phyloP scores from a whole-genome alignment of 2,797 vertebrate species.

The Pterois miles region DNA sequence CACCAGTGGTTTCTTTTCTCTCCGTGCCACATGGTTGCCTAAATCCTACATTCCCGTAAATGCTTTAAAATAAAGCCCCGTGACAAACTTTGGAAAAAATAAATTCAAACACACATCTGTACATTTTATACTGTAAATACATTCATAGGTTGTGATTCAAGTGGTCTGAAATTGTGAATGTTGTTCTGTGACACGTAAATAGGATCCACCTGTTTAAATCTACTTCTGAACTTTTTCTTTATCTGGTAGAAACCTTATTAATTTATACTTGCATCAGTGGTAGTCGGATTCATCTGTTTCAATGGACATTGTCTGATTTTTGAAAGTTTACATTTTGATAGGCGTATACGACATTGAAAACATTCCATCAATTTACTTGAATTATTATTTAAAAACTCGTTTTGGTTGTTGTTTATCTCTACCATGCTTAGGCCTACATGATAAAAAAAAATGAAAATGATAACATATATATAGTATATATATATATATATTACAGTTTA shows the following conservation, averaged over 20 bases:
- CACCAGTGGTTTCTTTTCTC: slow-evolving; percentile 40
- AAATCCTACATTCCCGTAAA: slow-evolving; percentile 65
- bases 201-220: slow-evolving; percentile 89
- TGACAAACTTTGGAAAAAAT: slow-evolving; percentile 65
- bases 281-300: slow-evolving; percentile 89
- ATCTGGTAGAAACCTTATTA: slow-evolving; percentile 86
- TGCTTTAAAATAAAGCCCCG: slow-evolving; percentile 83
- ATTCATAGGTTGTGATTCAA: slow-evolving; percentile 93
- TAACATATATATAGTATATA: slow-evolving; percentile 79
- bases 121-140: slow-evolving; percentile 95
- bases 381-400: slow-evolving; percentile 96
- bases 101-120: slow-evolving; percentile 75
- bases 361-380: slow-evolving; percentile 99
- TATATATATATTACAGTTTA: slow-evolving; percentile 88
- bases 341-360: slow-evolving; percentile 88
- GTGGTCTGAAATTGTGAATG: slow-evolving; percentile 98
- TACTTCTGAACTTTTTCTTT: slow-evolving; percentile 88
- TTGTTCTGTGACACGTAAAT: slow-evolving; percentile 99
- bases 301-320: slow-evolving; percentile 88
- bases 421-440: slow-evolving; percentile 90
- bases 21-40: slow-evolving; percentile 55
- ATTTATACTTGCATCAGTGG: slow-evolving; percentile 88
- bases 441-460: slow-evolving; percentile 86
- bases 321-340: slow-evolving; percentile 98
- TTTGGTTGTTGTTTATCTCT: slow-evolving; percentile 84